Conservation (phyloP, 2,113 vertebrate genomes). For the Poicephalus gulielmi region DNA sequence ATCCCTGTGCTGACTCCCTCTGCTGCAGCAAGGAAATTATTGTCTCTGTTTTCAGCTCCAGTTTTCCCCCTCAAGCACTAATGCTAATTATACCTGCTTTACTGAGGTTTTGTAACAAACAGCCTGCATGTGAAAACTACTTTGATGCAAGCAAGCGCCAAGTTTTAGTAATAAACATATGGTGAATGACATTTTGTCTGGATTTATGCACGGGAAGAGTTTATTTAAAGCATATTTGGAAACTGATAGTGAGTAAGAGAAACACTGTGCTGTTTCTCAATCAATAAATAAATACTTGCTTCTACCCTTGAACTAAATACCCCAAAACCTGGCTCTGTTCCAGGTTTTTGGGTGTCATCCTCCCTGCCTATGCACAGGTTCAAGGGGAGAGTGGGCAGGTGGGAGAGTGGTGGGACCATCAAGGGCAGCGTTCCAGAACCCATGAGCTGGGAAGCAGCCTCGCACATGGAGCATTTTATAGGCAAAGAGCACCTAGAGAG, state of each 20-base stretch:
- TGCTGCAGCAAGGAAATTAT: constrained; percentile 19
- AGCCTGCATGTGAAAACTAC: constrained; percentile 44
- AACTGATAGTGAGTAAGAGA: background rate
- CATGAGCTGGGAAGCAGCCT: rapidly evolving
- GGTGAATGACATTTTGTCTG: constrained; percentile 55
- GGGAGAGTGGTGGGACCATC: background rate
- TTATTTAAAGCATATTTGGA: constrained; percentile 60
- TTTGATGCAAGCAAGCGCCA: constrained; percentile 37
- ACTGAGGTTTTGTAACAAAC: constrained; percentile 56
- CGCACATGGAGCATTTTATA: background rate
- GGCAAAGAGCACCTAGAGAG: background rate
- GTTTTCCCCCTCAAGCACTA: constrained; percentile 15
- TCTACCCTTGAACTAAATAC: background rate
- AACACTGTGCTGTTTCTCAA: background rate
- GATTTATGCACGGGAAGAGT: constrained; percentile 19
- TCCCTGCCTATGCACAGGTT: background rate
- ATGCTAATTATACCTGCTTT: constrained; percentile 64
- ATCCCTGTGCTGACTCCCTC: background rate
- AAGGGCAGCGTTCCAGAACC: background rate
- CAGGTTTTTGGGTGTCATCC: rapidly evolving
- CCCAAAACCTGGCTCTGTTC: background rate
- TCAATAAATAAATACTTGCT: constrained; percentile 21
- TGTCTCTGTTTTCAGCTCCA: constrained; percentile 3
- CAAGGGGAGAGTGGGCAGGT: background rate
- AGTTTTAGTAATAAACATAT: constrained; percentile 66